Base-by-base conservation (phyloP, 2,113 vertebrate genomes). In the Jacana jacana region DNA sequence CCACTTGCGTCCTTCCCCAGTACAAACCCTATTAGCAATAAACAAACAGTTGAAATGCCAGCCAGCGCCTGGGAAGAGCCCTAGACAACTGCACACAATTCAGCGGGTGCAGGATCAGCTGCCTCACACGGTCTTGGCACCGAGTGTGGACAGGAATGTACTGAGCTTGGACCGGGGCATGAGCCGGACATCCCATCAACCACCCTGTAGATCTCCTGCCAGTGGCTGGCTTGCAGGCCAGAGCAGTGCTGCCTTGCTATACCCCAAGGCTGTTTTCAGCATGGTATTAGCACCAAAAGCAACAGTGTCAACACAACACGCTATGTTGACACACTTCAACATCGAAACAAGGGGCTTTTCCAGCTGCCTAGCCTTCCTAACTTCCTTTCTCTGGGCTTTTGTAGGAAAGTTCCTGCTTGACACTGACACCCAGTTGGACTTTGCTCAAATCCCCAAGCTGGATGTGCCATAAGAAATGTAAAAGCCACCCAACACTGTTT, bases 41-140 rank as follows among this genome's bases (percentile, higher is more conserved):
- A 97, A 97, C 91, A 96, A 96, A 96, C 96, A 96, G 83, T 92
- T 0, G 81, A 93, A 72, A 94, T 92, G 96, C 96, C 96, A 96
- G 92, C 91, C 88, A 0, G 73, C 2, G 92, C 81, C 66, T 93
- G 80, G 77, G 77, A 84, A 96, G 88, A 95, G 77, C 71, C 77
- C 80, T 55, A 71, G 82, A 49, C 88, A 81, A 52, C 48, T 13
- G 61, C 37, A 78, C 75, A 35, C 68, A 51, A 71, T 9, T 35
- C 42, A 2, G 33, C 0, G 0, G 55, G 51, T 20, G 1, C 3
- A 1, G 61, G 20, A 94, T 39, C 19, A 57, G 66, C 89, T 91
- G 79, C 58, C 68, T 88, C 0, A 0, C 10, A 2, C 46, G 31
- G 48, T 17, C 58, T 78, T 3, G 2, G 20, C 1, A 5, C n/a